Conservation (phyloP, 2,113 vertebrate species). For the Puntigrus tetrazona region DNA sequence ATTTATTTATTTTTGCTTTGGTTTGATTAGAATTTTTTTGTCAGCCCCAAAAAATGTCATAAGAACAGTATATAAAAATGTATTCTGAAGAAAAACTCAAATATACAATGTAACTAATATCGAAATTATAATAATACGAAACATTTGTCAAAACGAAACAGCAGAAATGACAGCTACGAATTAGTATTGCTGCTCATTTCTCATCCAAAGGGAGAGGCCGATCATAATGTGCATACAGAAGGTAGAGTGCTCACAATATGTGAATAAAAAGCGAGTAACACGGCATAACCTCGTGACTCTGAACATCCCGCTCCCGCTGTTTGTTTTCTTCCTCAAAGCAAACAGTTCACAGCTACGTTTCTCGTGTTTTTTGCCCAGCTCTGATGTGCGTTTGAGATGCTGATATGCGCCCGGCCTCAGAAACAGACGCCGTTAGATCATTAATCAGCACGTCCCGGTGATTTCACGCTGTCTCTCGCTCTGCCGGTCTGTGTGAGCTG, state of each 20-base stretch:
- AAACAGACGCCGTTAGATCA: neutral
- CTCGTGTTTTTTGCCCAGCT: neutral
- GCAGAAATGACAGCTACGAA: neutral
- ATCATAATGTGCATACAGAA: neutral
- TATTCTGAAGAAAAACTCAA: too few species aligned
- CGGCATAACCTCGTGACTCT: neutral
- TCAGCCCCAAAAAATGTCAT: too few species aligned
- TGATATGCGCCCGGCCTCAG: neutral
- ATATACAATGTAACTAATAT: neutral
- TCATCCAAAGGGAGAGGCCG: neutral
- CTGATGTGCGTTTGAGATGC: neutral
- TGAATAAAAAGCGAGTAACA: neutral
- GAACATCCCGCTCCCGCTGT: neutral
- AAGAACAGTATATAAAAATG: too few species aligned
- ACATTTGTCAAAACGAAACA: neutral
- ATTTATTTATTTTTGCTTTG: too few species aligned
- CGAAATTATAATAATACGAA: neutral
- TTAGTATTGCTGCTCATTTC: neutral
- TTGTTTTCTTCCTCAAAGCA: neutral
- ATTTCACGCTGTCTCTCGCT: neutral
- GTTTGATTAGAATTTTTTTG: too few species aligned
- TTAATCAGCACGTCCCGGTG: neutral
- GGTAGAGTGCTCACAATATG: neutral
- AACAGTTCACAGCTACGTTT: neutral
- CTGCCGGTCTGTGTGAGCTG: neutral